Percentiles rank a stretch among this genome's conserved stretches.
phyloP scores from a whole-genome alignment of 2,113 vertebrate species.

The Cochlearius cochlearius region DNA sequence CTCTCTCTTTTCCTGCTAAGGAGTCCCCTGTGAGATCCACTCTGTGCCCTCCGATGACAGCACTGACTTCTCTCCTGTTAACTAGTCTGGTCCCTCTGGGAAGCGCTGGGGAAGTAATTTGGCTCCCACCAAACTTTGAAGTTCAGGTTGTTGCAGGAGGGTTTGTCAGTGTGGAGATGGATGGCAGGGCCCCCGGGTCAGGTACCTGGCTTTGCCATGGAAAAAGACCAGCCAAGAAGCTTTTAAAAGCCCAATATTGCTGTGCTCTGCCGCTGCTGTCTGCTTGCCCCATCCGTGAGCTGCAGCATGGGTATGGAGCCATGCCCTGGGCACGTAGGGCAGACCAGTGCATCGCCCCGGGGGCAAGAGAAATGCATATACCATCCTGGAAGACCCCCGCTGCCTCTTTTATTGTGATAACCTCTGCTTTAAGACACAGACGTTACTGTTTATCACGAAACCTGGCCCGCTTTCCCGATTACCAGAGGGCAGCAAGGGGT shows the following conservation, averaged over 20 bases:
- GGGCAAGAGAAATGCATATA: neutral
- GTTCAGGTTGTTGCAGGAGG: slow-evolving; percentile 20
- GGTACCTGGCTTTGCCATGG: neutral
- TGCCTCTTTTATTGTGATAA: neutral
- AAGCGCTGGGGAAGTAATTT: neutral
- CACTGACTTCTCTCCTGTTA: neutral
- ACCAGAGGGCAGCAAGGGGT: neutral
- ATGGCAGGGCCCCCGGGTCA: neutral
- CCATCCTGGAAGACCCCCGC: neutral
- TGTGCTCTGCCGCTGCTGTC: neutral
- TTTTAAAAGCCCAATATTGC: neutral
- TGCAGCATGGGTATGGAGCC: neutral
- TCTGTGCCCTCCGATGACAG: slow-evolving; percentile 13
- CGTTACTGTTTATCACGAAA: neutral
- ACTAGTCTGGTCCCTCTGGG: neutral
- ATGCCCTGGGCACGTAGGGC: rapidly evolving
- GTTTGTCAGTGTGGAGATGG: neutral
- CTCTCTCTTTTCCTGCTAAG: neutral
- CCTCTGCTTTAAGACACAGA: neutral
- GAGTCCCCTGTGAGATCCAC: slow-evolving; percentile 39
- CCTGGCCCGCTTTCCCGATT: neutral
- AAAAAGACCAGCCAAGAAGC: neutral
- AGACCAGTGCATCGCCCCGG: rapidly evolving
- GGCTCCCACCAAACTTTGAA: slow-evolving; percentile 13
- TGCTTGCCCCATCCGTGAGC: neutral